A percentile compares a stretch with the other conserved stretches of the same genome.
Evolutionary conservation across 2,888 invertebrate species (phyloP).

Genomic region (Hoplodrina blanda): DNA sequence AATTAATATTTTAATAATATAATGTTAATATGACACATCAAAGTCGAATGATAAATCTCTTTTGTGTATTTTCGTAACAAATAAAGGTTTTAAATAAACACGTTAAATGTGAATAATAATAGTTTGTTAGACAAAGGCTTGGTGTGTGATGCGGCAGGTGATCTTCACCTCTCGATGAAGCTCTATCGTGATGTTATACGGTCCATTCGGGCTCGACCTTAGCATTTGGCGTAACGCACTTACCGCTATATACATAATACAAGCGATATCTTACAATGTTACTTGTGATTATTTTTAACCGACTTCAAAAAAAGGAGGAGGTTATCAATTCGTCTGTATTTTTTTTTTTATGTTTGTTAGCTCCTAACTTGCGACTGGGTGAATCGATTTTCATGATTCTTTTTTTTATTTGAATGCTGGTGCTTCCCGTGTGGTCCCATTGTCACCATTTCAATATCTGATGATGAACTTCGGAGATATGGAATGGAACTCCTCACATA

Average conservation of each 20-base stretch:
- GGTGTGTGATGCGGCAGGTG: conserved; percentile 61
- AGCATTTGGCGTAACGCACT: conserved; percentile 75
- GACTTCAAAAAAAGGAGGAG: no score
- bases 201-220: conserved; percentile 78
- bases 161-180: conserved; percentile 69
- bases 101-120: conserved; percentile 36
- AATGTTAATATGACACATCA: conserved; percentile 37
- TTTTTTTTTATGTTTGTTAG: no score
- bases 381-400: no score
- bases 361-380: no score
- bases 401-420: no score
- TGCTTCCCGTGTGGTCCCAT: no score
- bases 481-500: no score
- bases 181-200: conserved; percentile 78
- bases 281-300: conserved; percentile 4
- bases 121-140: conserved; percentile 50
- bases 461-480: no score
- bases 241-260: conserved; percentile 36
- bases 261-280: conserved; percentile 17
- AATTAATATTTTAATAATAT: conserved; percentile 17
- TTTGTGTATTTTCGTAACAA: conserved; percentile 42
- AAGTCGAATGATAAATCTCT: conserved; percentile 29
- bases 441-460: no score
- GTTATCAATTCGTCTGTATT: no score
- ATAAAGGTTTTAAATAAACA: conserved; percentile 16